These are phyloP conservation scores for Tetragonisca angustula DNA, from an alignment of 2,888 invertebrate genomes.

Conservation along the genomic window DNA sequence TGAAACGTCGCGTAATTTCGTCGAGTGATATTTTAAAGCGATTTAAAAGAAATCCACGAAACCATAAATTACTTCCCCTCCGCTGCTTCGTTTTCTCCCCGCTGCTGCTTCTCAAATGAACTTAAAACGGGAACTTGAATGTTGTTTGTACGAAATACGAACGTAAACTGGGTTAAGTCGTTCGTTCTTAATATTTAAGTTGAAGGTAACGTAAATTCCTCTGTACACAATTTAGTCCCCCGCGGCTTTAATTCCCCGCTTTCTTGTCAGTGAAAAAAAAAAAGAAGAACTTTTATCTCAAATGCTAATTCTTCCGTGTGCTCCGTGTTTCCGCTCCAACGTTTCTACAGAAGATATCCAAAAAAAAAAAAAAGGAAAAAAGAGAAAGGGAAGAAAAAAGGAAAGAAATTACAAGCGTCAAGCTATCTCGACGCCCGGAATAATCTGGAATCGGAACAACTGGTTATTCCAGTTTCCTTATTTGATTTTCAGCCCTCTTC, in stretches of 20 bases:
- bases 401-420: neutral
- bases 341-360: neutral
- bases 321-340: no score
- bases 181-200: constrained; percentile 15
- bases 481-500: constrained; percentile 4
- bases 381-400: neutral
- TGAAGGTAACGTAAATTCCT: neutral
- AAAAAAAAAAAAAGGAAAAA: no score
- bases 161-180: constrained; percentile 11
- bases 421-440: neutral
- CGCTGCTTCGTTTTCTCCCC: no score
- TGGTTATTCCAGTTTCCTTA: constrained; percentile 17
- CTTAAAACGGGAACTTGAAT: constrained; percentile 1
- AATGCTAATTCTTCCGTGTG: neutral
- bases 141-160: neutral
- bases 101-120: neutral
- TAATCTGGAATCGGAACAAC: constrained; percentile 4
- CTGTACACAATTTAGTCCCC: constrained; percentile 1
- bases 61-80: neutral
- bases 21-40: neutral
- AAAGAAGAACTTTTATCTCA: neutral
- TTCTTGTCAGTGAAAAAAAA: no score
- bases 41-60: neutral
- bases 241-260: neutral
- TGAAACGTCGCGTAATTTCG: neutral